Percentiles rank a stretch among this genome's conserved stretches.
These are phyloP conservation scores for Pituophis catenifer DNA, from an alignment of 2,113 vertebrate species.

Conservation along the genomic window DNA sequence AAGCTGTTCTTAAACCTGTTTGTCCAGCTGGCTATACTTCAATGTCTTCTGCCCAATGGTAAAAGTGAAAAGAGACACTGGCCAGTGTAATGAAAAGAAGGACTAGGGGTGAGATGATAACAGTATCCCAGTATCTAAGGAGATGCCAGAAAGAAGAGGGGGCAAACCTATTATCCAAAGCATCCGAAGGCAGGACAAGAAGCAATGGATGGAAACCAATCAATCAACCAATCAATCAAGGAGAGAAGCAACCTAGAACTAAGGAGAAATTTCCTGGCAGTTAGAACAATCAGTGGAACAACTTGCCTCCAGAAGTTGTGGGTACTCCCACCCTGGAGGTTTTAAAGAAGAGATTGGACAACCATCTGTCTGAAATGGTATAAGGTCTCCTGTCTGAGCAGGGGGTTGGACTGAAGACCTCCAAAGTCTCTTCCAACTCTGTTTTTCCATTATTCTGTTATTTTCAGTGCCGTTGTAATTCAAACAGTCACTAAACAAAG, in stretches of 20 bases:
- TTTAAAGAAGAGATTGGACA: not conserved
- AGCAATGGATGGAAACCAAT: not conserved
- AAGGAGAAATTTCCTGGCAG: not conserved
- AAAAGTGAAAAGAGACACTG: no score
- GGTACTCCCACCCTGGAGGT: not conserved
- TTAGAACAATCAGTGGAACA: not conserved
- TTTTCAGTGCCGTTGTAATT: not conserved
- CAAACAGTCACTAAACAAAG: not conserved
- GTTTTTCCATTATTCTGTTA: not conserved
- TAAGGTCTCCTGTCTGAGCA: not conserved
- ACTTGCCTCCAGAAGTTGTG: not conserved
- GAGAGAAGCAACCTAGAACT: not conserved
- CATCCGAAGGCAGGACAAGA: no score
- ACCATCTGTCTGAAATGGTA: not conserved
- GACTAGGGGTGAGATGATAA: not conserved
- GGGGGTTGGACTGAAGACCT: not conserved
- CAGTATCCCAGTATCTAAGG: no score
- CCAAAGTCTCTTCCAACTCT: not conserved
- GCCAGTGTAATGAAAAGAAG: not conserved
- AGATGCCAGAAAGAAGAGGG: no score
- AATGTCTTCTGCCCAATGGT: no score
- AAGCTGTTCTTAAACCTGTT: no score
- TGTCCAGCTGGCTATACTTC: no score
- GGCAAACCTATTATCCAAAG: no score
- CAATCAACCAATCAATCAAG: not conserved